Evolutionary conservation across 1,140 invertebrate genomes (phyloP), one percentile per base, ranked within the genome.

Genomic region (Drosophila bipectinata): DNA sequence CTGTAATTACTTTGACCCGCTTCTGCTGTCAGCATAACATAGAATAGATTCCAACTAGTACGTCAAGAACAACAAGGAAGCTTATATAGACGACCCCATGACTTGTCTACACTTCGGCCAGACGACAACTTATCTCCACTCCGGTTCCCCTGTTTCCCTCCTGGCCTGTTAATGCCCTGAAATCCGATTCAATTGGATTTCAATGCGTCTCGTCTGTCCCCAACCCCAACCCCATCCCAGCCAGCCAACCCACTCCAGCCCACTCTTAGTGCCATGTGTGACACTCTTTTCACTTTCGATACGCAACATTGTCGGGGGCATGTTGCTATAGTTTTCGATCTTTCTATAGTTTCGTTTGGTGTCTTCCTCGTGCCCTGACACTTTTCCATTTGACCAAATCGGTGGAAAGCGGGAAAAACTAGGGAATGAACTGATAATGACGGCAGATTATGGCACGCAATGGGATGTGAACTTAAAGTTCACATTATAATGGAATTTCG

Each of bases 121-220:
- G 72, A 41, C 49, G 44, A 59, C 64, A 67, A 72, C 68, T 60
- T 61, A 62, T 79, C 56, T 68, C 39, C 41, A 34, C 55, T 15
- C 30, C n/a, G 21, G 8, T 56, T 15, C 4, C 1, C 21, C 32
- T 18, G 15, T 30, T 30, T 34, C 44, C 28, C 28, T 2, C 24
- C 48, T 32, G 7, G 34, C 28, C 34, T 54, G 47, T 64, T 85
- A 87, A 87, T 87, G 63, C 82, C 59, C 60, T 79, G 58, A 83
- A 88, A 88, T 88, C 83, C 84, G 84, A 77, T 88, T 88, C 83
- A 88, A 88, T 88, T 88, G 83, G 83, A 88, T 88, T 88, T 75
- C 34, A 63, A 67, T 81, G 67, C 63, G 62, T 78, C 57, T 44
- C 44, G 21, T 59, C 26, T 9, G 6, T 9, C 26, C 9, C 24